Conservation (phyloP, 2,797 vertebrate genomes). For the Limosa lapponica region DNA sequence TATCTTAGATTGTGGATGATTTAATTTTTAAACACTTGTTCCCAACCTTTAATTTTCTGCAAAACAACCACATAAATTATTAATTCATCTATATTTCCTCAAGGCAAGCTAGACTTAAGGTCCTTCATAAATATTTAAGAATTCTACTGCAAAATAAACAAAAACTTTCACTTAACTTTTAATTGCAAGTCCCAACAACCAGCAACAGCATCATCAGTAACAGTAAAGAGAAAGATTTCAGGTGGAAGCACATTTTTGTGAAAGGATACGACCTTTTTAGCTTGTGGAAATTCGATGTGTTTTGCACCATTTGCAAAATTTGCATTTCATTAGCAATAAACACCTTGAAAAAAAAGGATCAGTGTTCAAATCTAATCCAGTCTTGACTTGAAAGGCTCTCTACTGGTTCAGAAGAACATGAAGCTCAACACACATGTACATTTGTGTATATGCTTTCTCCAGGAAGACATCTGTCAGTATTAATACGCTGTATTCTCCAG, state of each 20-base stretch:
- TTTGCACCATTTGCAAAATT: background rate
- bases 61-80: slow-evolving; percentile 83
- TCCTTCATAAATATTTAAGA: slow-evolving; percentile 84
- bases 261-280: background rate
- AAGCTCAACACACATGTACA: background rate
- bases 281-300: background rate
- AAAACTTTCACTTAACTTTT: slow-evolving; percentile 83
- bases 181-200: slow-evolving; percentile 73
- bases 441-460: background rate
- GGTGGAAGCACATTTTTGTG: background rate
- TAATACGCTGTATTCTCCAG: fast-evolving
- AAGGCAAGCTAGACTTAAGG: slow-evolving; percentile 79
- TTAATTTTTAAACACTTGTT: slow-evolving; percentile 85
- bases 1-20: slow-evolving; percentile 75
- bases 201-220: slow-evolving; percentile 28
- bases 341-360: background rate
- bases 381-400: background rate
- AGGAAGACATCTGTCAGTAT: background rate
- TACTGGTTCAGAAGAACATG: background rate
- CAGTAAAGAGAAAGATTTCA: background rate
- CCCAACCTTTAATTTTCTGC: slow-evolving; percentile 83
- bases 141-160: slow-evolving; percentile 80
- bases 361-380: background rate
- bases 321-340: background rate
- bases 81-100: slow-evolving; percentile 81